phyloP scores from a whole-genome alignment of 2,797 vertebrate genomes.

The Mastacembelus armatus region DNA sequence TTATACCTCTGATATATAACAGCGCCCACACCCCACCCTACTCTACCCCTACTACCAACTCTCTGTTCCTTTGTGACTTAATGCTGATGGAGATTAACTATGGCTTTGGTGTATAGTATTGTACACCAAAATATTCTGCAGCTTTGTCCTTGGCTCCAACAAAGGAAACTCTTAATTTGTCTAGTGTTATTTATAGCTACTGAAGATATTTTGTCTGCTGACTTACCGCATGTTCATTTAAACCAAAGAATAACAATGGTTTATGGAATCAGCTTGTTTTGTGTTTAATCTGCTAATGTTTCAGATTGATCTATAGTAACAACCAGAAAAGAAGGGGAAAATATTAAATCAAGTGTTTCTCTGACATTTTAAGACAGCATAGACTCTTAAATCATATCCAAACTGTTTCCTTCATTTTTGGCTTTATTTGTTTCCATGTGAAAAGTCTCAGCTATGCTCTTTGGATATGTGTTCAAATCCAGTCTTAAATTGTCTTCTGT shows the following conservation, averaged over 20 bases:
- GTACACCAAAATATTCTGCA: background rate
- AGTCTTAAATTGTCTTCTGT: background rate
- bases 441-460: slow-evolving; percentile 1
- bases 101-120: background rate
- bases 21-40: background rate
- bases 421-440: background rate
- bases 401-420: background rate
- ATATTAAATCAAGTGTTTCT: background rate
- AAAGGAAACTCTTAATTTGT: background rate
- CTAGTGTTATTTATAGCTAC: background rate
- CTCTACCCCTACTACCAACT: background rate
- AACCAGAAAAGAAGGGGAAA: background rate
- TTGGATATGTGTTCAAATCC: background rate
- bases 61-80: slow-evolving; percentile 12
- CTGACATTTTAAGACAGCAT: background rate
- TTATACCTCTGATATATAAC: too few relatives aligned
- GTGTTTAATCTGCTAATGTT: background rate
- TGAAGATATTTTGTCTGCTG: background rate
- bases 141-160: background rate
- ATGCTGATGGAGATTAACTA: background rate
- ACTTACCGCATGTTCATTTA: background rate
- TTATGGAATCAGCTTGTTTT: background rate
- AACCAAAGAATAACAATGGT: background rate
- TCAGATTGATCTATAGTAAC: background rate
- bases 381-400: background rate